Evolutionary conservation across 2,113 vertebrate species (phyloP), one percentile per base, ranked within the genome.

Genomic region (Cichladusa arquata): DNA sequence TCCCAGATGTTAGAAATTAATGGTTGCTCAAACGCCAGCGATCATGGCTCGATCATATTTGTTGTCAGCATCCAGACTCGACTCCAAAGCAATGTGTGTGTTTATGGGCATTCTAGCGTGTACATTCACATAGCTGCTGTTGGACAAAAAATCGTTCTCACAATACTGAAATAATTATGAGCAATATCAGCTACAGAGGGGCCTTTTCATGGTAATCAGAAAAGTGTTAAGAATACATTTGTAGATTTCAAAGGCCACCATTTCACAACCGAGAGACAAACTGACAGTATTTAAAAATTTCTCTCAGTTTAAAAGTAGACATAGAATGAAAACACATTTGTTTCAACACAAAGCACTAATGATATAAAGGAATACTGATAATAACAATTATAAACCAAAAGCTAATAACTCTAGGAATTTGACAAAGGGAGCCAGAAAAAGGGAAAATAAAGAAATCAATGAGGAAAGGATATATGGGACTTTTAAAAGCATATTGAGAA

Each of bases 271-370:
- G 51, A 81, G 84, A 88, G 73, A 82, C 33, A 81, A 67, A 87
- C 11, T 76, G 94, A 79, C 91, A 81, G 78, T 89, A 45, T 91
- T 96, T 91, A 5, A 65, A 82, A 89, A 57, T 65, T 65, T 81
- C 70, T 91, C 79, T 71, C 60, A 76, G 67, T 86, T 40, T 86
- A 92, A 69, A 91, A 89, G 83, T 71, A 95, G 86, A 88, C 83
- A 48, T 44, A 44, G 77, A 93, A 93, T 1, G 34, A 93, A 96
- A 95, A 79, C 73, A 94, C 92, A 40, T 86, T 96, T 92, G 91
- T 94, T 96, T 86, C 88, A 51, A 93, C 72, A 97, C 91, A 95
- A 94, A 93, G 86, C 84, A 85, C 57, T 89, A 84, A 92, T 81
- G 61, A 91, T 85, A 87, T 53, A 93, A 95, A 92, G 83, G 69